Conservation (phyloP, 2,113 vertebrate species). For the Chauna torquata region DNA sequence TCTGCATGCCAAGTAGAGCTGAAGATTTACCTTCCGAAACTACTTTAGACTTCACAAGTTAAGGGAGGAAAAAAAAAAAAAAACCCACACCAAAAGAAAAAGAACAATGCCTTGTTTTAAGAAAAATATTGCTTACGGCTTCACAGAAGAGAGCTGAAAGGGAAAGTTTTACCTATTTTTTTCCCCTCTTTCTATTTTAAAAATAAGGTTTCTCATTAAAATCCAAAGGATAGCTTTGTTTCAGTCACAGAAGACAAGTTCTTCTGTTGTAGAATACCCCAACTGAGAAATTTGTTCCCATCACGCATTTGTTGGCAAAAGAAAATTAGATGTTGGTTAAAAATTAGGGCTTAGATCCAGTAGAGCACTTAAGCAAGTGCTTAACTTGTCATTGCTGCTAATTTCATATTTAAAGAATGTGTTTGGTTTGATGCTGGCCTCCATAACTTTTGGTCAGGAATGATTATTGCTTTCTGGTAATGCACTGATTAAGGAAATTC, state of each 20-base stretch:
- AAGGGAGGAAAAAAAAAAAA: background rate
- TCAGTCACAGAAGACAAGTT: background rate
- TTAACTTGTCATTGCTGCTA: slow-evolving; percentile 4
- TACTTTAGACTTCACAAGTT: background rate
- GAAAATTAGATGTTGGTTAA: background rate
- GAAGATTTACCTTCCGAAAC: background rate
- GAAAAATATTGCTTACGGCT: background rate
- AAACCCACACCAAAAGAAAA: background rate
- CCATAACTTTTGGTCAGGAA: background rate
- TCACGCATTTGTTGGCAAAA: background rate
- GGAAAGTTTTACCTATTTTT: background rate
- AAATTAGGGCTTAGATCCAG: background rate
- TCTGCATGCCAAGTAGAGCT: background rate
- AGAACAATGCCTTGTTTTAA: background rate
- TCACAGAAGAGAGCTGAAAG: background rate
- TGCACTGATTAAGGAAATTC: background rate
- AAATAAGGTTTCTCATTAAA: background rate
- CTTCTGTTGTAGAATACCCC: background rate
- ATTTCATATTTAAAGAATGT: background rate
- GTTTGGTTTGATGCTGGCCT: background rate
- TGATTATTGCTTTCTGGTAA: background rate
- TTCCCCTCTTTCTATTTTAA: background rate
- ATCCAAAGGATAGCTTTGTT: background rate
- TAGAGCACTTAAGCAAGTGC: background rate
- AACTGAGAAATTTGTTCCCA: background rate